phyloP scores from a whole-genome alignment of 1,140 invertebrate genomes.

The Cotesia vestalis region DNA sequence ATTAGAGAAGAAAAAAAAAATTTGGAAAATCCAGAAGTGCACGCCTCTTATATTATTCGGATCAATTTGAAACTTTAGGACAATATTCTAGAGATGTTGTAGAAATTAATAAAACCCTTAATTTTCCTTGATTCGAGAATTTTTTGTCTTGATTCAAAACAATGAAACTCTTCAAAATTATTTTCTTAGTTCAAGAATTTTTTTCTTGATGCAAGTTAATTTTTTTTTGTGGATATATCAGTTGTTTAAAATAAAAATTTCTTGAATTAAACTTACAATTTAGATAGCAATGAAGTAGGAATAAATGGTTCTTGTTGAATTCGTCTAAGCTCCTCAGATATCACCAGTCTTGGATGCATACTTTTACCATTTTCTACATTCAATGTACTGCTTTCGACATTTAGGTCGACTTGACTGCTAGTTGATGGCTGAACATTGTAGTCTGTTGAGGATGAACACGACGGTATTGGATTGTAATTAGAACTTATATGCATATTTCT shows the following conservation, averaged over 20 bases:
- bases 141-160: neutral
- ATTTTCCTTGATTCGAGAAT: neutral
- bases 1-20: constrained; percentile 6
- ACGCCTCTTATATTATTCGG: too few relatives aligned
- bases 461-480: constrained; percentile 46
- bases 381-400: constrained; percentile 45
- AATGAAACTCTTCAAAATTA: too few relatives aligned
- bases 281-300: constrained; percentile 68
- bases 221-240: constrained; percentile 1
- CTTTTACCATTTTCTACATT: constrained; percentile 43
- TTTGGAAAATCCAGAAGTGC: too few relatives aligned
- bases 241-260: constrained; percentile 1
- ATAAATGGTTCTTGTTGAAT: constrained; percentile 71
- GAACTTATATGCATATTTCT: constrained; percentile 75
- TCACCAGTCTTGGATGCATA: constrained; percentile 63
- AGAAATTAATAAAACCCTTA: too few relatives aligned
- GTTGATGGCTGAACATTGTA: constrained; percentile 22
- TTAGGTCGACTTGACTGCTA: constrained; percentile 34
- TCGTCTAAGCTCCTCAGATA: constrained; percentile 77
- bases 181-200: too few relatives aligned
- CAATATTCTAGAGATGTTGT: too few relatives aligned
- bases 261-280: constrained; percentile 63
- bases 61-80: too few relatives aligned
- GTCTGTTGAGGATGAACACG: constrained; percentile 47
- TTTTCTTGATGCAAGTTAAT: neutral